Evolutionary conservation across 2,113 vertebrate genomes (phyloP), one percentile per base, ranked within the genome.

Genomic region (Caretta caretta): DNA sequence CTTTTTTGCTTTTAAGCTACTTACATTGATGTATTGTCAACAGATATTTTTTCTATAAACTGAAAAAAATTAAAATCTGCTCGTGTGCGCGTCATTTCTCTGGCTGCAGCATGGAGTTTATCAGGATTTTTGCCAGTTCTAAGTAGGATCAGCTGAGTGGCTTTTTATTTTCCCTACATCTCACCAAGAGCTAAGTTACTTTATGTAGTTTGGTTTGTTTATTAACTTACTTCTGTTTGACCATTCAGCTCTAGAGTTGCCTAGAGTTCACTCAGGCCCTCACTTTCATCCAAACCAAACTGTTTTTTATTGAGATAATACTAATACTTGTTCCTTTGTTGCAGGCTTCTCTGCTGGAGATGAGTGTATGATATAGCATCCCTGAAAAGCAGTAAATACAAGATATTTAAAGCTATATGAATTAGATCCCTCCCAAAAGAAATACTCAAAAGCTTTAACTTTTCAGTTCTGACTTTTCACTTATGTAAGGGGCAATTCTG

Each of bases 151-250:
- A 78, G n/a, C 82, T 3, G 1, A 38, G 80, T 93, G 46, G 80
- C 14, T 38, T 48, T 25, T 12, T 10, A 31, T 84, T 89, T 89
- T 86, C 83, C 96, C 38, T 59, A 92, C 93, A 96, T 97, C 94
- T 97, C 62, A 89, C 97, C 84, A 38, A 80, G 31, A 88, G 53
- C 62, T 31, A 35, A 16, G 35, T 83, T 92, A 49, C 91, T 94
- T 94, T 93, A 49, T 96, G 93, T 94, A 91, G 25, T 83, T 97
- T 93, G 90, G 97, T 85, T 97, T 97, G 95, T 94, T 97, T 96
- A 96, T 97, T 97, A 97, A 97, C 96, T 93, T 87, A 14, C 81
- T 56, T 86, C 22, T 69, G 42, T 90, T 87, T 93, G 86, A 72
- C 95, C 94, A 81, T 89, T 95, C 93, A 91, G 75, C 86, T 90